Evolutionary conservation across 2,888 invertebrate species (phyloP), one percentile per base, ranked within the genome.

Genomic region (Cheiracanthium punctorium): DNA sequence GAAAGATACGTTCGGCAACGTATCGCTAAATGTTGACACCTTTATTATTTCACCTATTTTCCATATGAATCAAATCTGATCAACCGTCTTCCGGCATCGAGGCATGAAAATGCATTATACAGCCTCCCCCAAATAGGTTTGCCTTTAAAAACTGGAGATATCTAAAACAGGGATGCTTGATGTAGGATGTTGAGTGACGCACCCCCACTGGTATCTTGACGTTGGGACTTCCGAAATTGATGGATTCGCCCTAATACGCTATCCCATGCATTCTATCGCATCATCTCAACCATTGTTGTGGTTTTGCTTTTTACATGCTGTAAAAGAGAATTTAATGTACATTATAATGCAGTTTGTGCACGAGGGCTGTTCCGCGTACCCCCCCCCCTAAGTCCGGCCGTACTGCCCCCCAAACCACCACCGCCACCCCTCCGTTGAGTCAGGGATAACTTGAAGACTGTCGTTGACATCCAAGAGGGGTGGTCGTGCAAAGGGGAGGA

Each of bases 281-380:
- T 74, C 20, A 81, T 81, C 74, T 65, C 65, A n/a, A n/a, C 79
- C 69, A 32, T 85, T 80, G 79, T 79, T 79, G 84, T 64, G 84
- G 84, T 85, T 79, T 73, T 79, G 74, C 84, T 85, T 85, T 85
- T 85, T 85, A 85, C 84, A 85, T 70, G 69, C 74, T 52, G 73
- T 79, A 73, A 74, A 85, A 85, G 84, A 85, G 77, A 85, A 74
- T 85, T 85, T 85, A 85, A 85, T 85, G 84, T 73, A 79, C 79
- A 85, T 85, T 85, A 79, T 85, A 85, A 85, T 85, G 84, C 77
- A 85, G 84, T 85, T 79, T 79, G 79, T 52, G 70, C 67, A 69
- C 58, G 30, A 52, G 24, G 41, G 75, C 17, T 20, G 58, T 71
- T 17, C n/a, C n/a, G n/a, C n/a, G 17, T 71, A 28, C 29, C 43